Percentiles rank a stretch among this genome's conserved stretches.
Evolutionary conservation across 1,140 invertebrate genomes (phyloP).

Genomic region (Heliothis virescens): DNA sequence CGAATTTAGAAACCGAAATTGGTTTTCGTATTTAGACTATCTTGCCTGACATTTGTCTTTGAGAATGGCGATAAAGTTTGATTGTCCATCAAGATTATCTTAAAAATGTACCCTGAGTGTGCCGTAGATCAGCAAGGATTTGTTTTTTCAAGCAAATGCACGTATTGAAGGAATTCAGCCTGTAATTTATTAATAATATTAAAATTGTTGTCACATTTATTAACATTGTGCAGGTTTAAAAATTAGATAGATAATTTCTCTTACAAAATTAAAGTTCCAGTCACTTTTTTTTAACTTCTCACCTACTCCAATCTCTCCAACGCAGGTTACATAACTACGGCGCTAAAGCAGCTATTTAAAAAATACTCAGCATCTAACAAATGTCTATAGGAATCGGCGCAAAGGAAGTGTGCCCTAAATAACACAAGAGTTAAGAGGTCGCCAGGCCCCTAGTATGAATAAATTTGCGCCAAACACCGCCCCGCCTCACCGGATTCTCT

Average conservation of each 20-base stretch:
- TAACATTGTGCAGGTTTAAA: too few species aligned
- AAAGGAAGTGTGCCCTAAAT: conserved; percentile 82
- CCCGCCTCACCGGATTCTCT: conserved; percentile 73
- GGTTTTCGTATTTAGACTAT: background rate
- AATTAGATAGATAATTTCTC: background rate
- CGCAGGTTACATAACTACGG: background rate
- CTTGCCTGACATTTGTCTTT: background rate
- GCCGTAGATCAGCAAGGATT: too few species aligned
- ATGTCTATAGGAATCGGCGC: conserved; percentile 52
- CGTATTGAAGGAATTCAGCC: too few species aligned
- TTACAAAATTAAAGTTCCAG: background rate
- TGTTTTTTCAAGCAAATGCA: too few species aligned
- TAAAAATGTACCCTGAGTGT: too few species aligned
- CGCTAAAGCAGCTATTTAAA: conserved; percentile 49
- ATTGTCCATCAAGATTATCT: too few species aligned
- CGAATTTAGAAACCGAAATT: background rate
- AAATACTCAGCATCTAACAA: conserved; percentile 48
- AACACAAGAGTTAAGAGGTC: conserved; percentile 75
- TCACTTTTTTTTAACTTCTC: background rate
- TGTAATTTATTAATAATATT: too few species aligned
- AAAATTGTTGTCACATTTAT: too few species aligned
- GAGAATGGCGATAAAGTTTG: background rate
- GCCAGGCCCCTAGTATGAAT: conserved; percentile 74
- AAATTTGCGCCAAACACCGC: conserved; percentile 71
- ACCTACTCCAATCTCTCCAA: background rate